phyloP scores from a whole-genome alignment of 2,113 vertebrate species.

The Melanotaenia duboulayi region DNA sequence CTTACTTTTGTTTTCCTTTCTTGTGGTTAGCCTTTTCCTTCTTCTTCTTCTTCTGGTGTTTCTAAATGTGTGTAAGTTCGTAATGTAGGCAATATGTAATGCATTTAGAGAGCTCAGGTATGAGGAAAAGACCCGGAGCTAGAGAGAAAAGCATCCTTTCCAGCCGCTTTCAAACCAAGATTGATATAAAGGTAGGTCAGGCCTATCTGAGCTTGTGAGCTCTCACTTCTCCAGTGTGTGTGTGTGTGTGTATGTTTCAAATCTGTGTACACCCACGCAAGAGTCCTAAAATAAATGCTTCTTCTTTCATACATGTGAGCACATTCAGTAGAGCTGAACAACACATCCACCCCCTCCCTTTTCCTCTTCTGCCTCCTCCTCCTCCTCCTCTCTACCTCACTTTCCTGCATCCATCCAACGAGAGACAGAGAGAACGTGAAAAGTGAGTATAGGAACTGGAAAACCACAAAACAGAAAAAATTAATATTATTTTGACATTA shows the following conservation, averaged over 20 bases:
- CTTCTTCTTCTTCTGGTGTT: constrained; percentile 13
- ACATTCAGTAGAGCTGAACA: constrained; percentile 74
- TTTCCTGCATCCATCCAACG: constrained; percentile 49
- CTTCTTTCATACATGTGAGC: constrained; percentile 79
- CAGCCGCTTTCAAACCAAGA: constrained; percentile 67
- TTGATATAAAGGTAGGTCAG: constrained; percentile 74
- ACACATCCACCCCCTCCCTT: constrained; percentile 64
- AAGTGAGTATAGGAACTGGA: constrained; percentile 36
- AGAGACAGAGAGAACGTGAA: constrained; percentile 38
- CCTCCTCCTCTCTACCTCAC: constrained; percentile 54
- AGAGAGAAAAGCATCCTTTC: constrained; percentile 48
- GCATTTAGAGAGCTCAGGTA: constrained; percentile 46
- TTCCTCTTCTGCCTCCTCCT: constrained; percentile 53
- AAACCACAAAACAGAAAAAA: constrained; percentile 14
- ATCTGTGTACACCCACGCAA: constrained; percentile 73
- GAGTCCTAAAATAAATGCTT: constrained; percentile 78
- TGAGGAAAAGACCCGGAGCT: constrained; percentile 39
- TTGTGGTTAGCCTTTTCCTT: not conserved
- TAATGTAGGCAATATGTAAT: constrained; percentile 28
- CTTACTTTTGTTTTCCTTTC: constrained; percentile 21
- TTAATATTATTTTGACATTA: constrained; percentile 5
- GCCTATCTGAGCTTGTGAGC: constrained; percentile 51
- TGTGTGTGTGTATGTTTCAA: constrained; percentile 53
- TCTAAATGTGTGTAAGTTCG: constrained; percentile 27
- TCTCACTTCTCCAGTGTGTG: constrained; percentile 43